Evolutionary conservation across 2,888 invertebrate genomes (phyloP).

Genomic region (Phaedon cochleariae): DNA sequence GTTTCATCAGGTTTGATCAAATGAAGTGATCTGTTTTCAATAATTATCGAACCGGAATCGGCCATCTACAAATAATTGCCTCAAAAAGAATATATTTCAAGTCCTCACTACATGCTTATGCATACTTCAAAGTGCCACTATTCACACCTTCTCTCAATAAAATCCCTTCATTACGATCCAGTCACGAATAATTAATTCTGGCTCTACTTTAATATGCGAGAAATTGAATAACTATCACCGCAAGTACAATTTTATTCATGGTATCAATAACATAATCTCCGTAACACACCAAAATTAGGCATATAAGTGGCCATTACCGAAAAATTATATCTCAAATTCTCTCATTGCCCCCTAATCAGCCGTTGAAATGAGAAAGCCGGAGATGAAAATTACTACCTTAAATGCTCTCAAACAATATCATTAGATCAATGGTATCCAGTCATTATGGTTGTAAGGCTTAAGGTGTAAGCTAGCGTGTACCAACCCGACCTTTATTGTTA

Average conservation of each 20-base stretch:
- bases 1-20: not conserved
- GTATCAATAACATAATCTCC: not conserved
- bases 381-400: conserved; percentile 17
- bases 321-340: conserved; percentile 14
- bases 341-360: conserved; percentile 11
- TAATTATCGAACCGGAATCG: too few species aligned
- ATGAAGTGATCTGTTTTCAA: too few species aligned
- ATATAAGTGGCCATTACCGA: conserved; percentile 9
- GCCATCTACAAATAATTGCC: too few species aligned
- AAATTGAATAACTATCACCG: conserved; percentile 8
- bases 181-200: not conserved
- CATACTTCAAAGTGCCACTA: not conserved
- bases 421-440: conserved; percentile 13
- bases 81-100: too few species aligned
- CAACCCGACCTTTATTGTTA: conserved; percentile 10
- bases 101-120: too few species aligned
- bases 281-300: conserved; percentile 8
- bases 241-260: not conserved
- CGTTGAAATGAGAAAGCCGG: conserved; percentile 2
- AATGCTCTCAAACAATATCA: conserved; percentile 15
- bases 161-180: not conserved
- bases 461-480: not conserved
- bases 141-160: not conserved
- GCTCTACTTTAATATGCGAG: not conserved
- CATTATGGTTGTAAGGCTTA: not conserved